Evolutionary conservation across 2,888 invertebrate species (phyloP), one percentile per base, ranked within the genome.

Genomic region (Uropetala carovei): DNA sequence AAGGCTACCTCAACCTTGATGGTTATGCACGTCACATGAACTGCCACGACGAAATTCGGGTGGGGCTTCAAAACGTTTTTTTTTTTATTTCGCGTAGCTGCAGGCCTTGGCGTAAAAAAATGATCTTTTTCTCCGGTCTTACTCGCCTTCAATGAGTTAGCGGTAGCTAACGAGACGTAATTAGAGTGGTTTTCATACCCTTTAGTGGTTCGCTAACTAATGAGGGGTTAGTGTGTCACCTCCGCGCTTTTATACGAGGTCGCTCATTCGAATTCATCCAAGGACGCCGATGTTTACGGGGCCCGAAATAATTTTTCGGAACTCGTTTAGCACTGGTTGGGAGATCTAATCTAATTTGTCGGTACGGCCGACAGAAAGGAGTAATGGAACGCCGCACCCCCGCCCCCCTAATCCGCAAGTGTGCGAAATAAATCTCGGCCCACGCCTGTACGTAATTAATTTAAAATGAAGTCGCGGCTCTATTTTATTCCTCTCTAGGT

Each of bases 11-110:
- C 75, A 75, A 75, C 75, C 75, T 75, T 75, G 75, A 27, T 3
- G 43, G 68, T 11, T 22, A 9, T 18, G 27, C 75, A 10, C 18
- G 27, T 27, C 18, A 75, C 27, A 60, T 18, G 13, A 75, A 75
- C 75, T 13, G 22, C 75, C 22, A 27, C 22, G 27, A 27, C 22
- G 10, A 75, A 75, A 75, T 75, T 75, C 18, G 75, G 75, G 75
- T 27, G 75, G 75, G 75, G 75, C 75, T 22, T n/a, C 75, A 75
- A 27, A 75, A 75, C n/a, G n/a, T n/a, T n/a, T 75, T 75, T 27
- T 75, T 27, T 27, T 27, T 75, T 27, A 22, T 8, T 27, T 27
- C 27, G 4, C 13, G 3, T 22, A 22, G 13, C 27, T 75, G 7
- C 11, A 75, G 75, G 27, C 75, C 75, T 75, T 75, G 75, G 10